Evolutionary conservation across 2,113 vertebrate species (phyloP).

Genomic region (Harpagus bidentatus): DNA sequence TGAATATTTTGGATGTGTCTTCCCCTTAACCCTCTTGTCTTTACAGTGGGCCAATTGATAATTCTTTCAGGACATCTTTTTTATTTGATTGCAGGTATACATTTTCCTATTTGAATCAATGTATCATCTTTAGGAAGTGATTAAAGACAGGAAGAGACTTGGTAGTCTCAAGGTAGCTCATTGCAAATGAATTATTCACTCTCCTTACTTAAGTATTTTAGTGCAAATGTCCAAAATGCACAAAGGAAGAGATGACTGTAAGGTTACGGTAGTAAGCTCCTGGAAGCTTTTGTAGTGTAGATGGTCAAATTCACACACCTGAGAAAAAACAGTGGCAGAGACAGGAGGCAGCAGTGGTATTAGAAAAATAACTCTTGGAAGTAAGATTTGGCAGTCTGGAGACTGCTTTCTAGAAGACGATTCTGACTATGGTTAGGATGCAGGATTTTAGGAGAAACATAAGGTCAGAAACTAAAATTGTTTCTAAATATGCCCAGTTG

Average conservation of each 20-base stretch:
- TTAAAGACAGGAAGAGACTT: neutral
- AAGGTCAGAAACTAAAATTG: neutral
- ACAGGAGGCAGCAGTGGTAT: neutral
- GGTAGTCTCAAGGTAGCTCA: neutral
- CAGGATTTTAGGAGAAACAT: neutral
- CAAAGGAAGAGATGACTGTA: neutral
- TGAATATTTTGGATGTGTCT: neutral
- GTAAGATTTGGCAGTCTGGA: neutral
- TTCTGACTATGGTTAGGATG: neutral
- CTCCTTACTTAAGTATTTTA: neutral
- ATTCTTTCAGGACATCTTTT: neutral
- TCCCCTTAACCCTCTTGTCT: neutral
- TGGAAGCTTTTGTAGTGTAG: neutral
- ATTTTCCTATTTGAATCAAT: neutral
- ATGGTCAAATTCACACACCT: neutral
- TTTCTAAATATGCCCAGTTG: neutral
- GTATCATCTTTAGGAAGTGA: neutral
- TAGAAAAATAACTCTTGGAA: neutral
- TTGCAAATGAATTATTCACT: neutral
- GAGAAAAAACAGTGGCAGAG: neutral
- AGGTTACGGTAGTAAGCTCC: neutral
- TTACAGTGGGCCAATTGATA: neutral
- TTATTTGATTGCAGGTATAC: neutral
- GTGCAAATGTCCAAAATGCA: neutral
- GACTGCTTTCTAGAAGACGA: neutral